Conservation (phyloP, 2,888 invertebrate species). For the Clivina fossor region DNA sequence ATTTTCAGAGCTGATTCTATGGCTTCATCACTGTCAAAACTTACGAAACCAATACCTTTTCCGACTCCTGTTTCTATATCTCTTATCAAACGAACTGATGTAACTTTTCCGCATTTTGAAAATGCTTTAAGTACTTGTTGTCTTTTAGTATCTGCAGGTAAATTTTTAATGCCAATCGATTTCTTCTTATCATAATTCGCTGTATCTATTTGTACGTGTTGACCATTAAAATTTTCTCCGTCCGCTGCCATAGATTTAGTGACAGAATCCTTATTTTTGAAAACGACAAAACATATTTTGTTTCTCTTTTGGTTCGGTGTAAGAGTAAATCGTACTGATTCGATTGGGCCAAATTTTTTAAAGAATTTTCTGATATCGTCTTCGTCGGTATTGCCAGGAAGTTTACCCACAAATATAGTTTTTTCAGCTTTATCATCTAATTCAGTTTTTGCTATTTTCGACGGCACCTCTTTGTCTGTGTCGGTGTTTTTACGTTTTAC, state of each 20-base stretch:
- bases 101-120: conserved; percentile 69
- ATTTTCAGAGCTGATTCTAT: conserved; percentile 68
- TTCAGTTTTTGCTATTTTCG: no score
- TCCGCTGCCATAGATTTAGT: conserved; percentile 65
- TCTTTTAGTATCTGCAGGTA: conserved; percentile 68
- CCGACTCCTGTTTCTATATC: conserved; percentile 69
- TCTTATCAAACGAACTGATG: conserved; percentile 68
- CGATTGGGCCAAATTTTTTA: conserved; percentile 66
- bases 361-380: conserved; percentile 64
- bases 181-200: conserved; percentile 60
- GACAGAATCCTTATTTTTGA: conserved; percentile 53
- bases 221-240: conserved; percentile 63
- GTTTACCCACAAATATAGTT: conserved; percentile 78
- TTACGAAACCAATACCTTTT: conserved; percentile 78
- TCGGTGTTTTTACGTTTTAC: no score
- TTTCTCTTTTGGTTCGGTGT: conserved; percentile 64
- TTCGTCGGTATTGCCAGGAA: conserved; percentile 62
- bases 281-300: conserved; percentile 68
- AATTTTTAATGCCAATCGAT: conserved; percentile 75
- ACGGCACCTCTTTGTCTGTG: no score
- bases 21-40: conserved; percentile 66
- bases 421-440: no score
- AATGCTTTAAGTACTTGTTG: conserved; percentile 69
- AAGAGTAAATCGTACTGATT: conserved; percentile 67
- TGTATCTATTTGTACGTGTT: conserved; percentile 66